Evolutionary conservation across 2,113 vertebrate genomes (phyloP).

Genomic region (Mesitornis unicolor): DNA sequence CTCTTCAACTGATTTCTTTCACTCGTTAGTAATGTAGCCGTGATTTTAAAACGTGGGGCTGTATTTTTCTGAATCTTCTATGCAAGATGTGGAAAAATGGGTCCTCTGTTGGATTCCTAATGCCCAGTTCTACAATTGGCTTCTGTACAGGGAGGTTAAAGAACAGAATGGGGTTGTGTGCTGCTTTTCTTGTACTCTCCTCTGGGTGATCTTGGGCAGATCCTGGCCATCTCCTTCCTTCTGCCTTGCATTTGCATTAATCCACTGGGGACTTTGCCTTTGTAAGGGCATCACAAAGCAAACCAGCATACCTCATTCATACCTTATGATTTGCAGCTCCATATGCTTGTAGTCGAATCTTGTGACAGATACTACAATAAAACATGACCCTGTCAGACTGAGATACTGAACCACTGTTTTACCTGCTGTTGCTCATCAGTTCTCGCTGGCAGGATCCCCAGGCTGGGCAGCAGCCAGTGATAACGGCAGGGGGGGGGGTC

Average conservation of each 20-base stretch:
- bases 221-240: background rate
- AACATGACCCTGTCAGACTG: background rate
- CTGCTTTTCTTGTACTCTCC: background rate
- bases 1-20: background rate
- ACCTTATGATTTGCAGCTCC: background rate
- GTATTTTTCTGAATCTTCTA: rapidly evolving
- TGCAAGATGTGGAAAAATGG: background rate
- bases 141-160: background rate
- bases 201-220: background rate
- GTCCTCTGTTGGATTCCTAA: background rate
- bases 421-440: constrained; percentile 7
- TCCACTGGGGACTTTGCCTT: background rate
- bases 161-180: background rate
- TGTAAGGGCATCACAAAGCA: background rate
- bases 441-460: constrained; percentile 24
- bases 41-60: background rate
- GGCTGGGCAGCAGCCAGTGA: constrained; percentile 39
- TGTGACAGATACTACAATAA: constrained; percentile 12
- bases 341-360: background rate
- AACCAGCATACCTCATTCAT: background rate
- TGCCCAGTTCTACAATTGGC: background rate
- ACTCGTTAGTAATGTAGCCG: rapidly evolving
- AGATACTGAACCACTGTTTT: background rate
- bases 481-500: background rate
- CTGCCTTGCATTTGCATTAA: background rate